Base-by-base conservation (phyloP, 1,140 invertebrate genomes). In the Pissodes strobi region DNA sequence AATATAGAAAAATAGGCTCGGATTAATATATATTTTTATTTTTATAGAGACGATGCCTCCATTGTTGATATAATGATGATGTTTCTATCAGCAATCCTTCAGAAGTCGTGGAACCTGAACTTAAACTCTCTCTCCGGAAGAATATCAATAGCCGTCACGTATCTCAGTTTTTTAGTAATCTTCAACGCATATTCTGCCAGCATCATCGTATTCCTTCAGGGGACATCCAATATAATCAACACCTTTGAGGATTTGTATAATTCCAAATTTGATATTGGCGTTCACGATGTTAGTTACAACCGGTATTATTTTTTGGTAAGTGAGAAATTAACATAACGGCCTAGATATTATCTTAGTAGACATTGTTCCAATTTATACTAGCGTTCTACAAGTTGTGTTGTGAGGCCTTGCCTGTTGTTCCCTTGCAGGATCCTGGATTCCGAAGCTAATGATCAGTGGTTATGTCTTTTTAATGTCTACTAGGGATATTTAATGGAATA, bases 121-220 rank as follows among this genome's bases (percentile, higher is more conserved):
- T 27, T 52, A 4, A 52, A 25, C 3, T 6, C 17, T 13, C 12
- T 27, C 9, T 6, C 48, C 2, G 48, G 48, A 3, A 21, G 48
- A 52, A n/a, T 52, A 6, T 43, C 57, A 12, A 57, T 63, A 41
- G 58, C 69, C 9, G 45, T 57, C 18, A 25, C 58, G 1, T 65
- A 67, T 18, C 15, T 72, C 27, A 27, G 43, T 9, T 51, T 67
- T 12, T 56, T 69, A 22, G 67, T 72, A 38, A 53, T 81, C 0
- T 81, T 81, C 60, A 74, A 76, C 0, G 74, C 80, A 1, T 82
- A 81, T 59, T 77, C 79, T 10, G 80, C 80, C 1, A 78, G 79
- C 52, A 82, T 82, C 39, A 72, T 64, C 9, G 41, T 46, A 3
- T 46, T 66, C 17, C 41, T 58, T 27, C 63, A 62, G 30, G 45